Conservation (phyloP, 2,888 invertebrate genomes). For the Noctua janthe region DNA sequence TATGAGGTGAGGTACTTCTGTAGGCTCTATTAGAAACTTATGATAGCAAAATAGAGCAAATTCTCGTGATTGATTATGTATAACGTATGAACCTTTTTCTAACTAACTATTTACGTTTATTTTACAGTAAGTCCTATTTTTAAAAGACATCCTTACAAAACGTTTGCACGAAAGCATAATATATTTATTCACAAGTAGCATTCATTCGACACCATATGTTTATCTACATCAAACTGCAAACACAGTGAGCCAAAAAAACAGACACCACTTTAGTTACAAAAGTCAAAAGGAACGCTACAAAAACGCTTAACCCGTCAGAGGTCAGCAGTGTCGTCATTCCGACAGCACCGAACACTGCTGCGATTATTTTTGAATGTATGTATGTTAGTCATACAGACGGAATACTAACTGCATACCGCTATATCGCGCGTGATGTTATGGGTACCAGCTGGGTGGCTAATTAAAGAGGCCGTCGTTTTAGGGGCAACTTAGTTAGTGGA, state of each 20-base stretch:
- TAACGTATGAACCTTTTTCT: too few species aligned
- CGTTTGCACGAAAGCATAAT: background rate
- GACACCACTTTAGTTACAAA: slow-evolving; percentile 35
- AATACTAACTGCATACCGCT: slow-evolving; percentile 52
- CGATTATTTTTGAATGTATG: slow-evolving; percentile 52
- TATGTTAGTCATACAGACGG: slow-evolving; percentile 56
- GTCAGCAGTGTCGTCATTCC: slow-evolving; percentile 43
- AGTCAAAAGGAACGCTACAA: slow-evolving; percentile 39
- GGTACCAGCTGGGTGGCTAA: slow-evolving; percentile 56
- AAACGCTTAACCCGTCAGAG: slow-evolving; percentile 54
- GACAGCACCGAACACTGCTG: slow-evolving; percentile 33
- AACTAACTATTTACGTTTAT: background rate
- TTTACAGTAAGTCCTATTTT: background rate
- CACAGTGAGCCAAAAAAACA: slow-evolving; percentile 37
- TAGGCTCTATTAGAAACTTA: background rate
- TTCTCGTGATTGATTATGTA: background rate
- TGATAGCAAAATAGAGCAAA: background rate
- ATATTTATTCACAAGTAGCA: slow-evolving; percentile 4
- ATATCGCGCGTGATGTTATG: slow-evolving; percentile 49
- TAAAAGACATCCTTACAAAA: slow-evolving; percentile 2
- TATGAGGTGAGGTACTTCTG: slow-evolving; percentile 1
- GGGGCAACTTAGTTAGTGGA: slow-evolving; percentile 38
- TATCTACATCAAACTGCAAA: slow-evolving; percentile 26
- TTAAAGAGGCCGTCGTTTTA: slow-evolving; percentile 52
- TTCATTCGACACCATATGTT: background rate